Evolutionary conservation across 2,888 invertebrate species (phyloP).

Genomic region (Drosophila affinis): DNA sequence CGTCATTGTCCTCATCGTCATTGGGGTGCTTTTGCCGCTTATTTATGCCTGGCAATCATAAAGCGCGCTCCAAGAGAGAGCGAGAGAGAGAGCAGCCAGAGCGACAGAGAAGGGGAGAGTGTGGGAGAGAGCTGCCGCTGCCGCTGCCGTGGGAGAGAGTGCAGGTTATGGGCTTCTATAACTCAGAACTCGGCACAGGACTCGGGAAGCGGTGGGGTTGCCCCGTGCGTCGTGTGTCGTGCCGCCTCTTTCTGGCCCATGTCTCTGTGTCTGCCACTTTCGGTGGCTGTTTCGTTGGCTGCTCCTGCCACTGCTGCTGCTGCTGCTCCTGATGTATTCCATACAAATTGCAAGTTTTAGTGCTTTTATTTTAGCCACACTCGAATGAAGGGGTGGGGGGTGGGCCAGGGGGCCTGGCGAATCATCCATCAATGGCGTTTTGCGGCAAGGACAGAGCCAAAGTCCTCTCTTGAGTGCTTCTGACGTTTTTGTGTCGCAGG

Average conservation of each 20-base stretch:
- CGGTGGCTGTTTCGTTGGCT: conserved; percentile 29
- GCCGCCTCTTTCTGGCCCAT: conserved; percentile 67
- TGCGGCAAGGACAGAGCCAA: conserved; percentile 65
- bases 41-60: conserved; percentile 78
- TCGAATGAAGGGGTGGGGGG: conserved; percentile 12
- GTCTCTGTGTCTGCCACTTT: conserved; percentile 20
- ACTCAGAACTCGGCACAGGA: conserved; percentile 51
- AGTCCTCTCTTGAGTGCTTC: conserved; percentile 68
- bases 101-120: conserved; percentile 11
- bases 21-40: conserved; percentile 76
- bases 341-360: conserved; percentile 78
- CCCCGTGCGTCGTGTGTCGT: conserved; percentile 23
- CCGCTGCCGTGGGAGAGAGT: conserved; percentile 48
- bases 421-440: conserved; percentile 82
- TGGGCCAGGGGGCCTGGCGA: conserved; percentile 54
- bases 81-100: conserved; percentile 4
- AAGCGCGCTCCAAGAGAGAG: conserved; percentile 59
- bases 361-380: conserved; percentile 68
- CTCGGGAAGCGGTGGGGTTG: not conserved
- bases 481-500: conserved; percentile 80
- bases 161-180: conserved; percentile 79
- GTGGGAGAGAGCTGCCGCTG: conserved; percentile 14
- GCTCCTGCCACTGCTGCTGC: conserved; percentile 9
- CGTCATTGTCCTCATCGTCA: conserved; percentile 33
- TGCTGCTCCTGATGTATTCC: conserved; percentile 62